Evolutionary conservation across 2,797 vertebrate species (phyloP), one percentile per base, ranked within the genome.

Genomic region (Sternotherus odoratus): DNA sequence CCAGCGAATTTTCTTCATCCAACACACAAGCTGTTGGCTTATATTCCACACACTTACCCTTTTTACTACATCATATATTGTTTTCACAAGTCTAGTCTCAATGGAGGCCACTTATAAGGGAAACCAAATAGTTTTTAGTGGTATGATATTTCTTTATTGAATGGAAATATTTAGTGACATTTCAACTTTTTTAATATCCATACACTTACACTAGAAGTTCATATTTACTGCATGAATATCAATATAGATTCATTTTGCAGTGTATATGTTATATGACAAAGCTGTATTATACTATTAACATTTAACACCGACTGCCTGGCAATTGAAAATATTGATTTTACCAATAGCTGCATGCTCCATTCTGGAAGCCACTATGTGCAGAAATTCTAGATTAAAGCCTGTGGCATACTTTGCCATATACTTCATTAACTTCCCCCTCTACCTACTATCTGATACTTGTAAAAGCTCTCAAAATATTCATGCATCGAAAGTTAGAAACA

Each of bases 31-130:
- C 15, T 86, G 46, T 33, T 75, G 81, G 43, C 43, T 94, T 86
- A 78, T 87, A 23, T 60, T 85, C 86, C 39, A 93, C 49, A 86
- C 21, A 84, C n/a, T 87, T 95, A 82, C 87, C 10, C 81, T 89
- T 95, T 96, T 97, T 96, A 93, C 1, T n/a, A 48, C 24, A 80
- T 75, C 5, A 5, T 82, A 85, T 89, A 94, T 93, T 88, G 17
- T 85, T 91, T 86, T 46, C 53, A 91, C 75, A 95, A 91, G 77
- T 87, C 72, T 48, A 86, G 92, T 86, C 24, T 94, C 83, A 90
- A 51, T 79, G 23, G 49, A 92, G 46, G 85, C 9, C 5, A 90
- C 5, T 93, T 93, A 81, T 1, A 12, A 81, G 89, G 53, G 30
- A 96, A 93, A 79, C 3, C 1, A 88, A 82, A 83, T 4, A 36